Base-by-base conservation (phyloP, 1,140 invertebrate genomes). In the Calliphora vicina region DNA sequence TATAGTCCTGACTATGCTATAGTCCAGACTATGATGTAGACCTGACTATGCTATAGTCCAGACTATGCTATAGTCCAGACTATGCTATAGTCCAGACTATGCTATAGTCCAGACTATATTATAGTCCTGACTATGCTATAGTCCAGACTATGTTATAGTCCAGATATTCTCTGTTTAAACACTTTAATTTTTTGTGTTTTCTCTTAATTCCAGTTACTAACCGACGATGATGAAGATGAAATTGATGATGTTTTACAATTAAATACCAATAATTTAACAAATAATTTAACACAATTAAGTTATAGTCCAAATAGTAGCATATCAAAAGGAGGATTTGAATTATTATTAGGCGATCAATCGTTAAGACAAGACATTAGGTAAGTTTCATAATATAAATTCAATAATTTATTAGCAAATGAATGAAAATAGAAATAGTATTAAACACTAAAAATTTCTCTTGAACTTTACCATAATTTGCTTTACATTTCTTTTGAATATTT, bases 311-410 rank as follows among this genome's bases (percentile, higher is more conserved):
- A 87, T 86, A 90, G 88, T 87, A 90, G 88, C 89, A 90, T 90
- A 91, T 91, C 90, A 90, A 91, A 88, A 89, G 89, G 90, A 85
- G 87, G 89, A 87, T 90, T 88, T 85, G 90, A 91, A 88, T 84
- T 91, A 83, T 87, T 91, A 86, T 83, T 91, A 82, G 90, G 90
- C 80, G 90, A 91, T 85, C 89, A 90, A 84, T 85, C 82, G 83
- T 80, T 89, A 84, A 86, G 88, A 73, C 86, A 86, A 80, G 90
- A 91, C 35, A 74, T 85, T 23, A 85, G 89, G 89, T 90, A 80
- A 90, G 87, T 85, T 15, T 35, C 10, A 35, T 0, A 71, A 67
- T 8, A 13, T n/a, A 27, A 29, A 35, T 26, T 29, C 20, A 35
- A 61, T 67, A 61, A 50, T 81, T 81, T 81, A 42, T 45, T 35